Percentiles rank a stretch among this genome's conserved stretches.
Evolutionary conservation across 2,797 vertebrate species (phyloP).

Genomic region (Graptemys geographica): DNA sequence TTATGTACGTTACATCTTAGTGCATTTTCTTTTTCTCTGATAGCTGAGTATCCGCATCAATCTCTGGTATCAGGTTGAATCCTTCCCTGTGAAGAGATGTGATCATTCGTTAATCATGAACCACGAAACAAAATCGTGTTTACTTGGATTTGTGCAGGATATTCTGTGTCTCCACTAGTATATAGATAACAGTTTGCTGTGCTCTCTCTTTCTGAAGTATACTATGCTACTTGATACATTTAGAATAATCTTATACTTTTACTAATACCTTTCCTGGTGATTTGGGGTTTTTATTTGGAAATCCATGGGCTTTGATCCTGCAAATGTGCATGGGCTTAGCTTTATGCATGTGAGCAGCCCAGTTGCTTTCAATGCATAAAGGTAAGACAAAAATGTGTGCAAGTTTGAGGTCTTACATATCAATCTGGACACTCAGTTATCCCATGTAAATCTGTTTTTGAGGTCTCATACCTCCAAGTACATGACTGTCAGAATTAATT

Average conservation of each 20-base stretch:
- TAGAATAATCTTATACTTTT: neutral
- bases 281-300: neutral
- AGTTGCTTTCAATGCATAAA: neutral
- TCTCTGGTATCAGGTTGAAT: constrained; percentile 28
- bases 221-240: neutral
- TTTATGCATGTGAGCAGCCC: neutral
- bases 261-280: neutral
- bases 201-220: neutral
- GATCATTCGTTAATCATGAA: neutral
- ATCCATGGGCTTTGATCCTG: neutral
- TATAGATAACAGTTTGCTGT: neutral
- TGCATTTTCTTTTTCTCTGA: constrained; percentile 22
- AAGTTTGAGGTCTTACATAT: neutral
- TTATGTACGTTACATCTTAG: neutral
- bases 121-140: neutral
- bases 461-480: neutral
- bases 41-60: neutral
- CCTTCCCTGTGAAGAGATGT: neutral
- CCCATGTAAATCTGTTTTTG: neutral
- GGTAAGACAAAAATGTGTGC: neutral
- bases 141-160: neutral
- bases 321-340: neutral
- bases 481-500: neutral
- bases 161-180: neutral
- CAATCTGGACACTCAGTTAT: neutral